Evolutionary conservation across 2,797 vertebrate species (phyloP), one percentile per base, ranked within the genome.

Genomic region (Oreonectes daqikongensis): DNA sequence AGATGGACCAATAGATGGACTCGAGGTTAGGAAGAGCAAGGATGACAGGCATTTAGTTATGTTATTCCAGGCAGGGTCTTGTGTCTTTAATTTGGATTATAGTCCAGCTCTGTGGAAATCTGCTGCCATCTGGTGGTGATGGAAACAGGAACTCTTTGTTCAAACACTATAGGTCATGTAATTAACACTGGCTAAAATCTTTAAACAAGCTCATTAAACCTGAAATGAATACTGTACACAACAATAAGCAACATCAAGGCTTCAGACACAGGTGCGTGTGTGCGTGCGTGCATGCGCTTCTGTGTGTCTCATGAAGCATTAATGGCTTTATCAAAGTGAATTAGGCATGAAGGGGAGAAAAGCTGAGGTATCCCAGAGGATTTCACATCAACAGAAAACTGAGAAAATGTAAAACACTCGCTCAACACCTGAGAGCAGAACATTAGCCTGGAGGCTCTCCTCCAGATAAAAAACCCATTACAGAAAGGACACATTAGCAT

Each of bases 401-500:
- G 42, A 60, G 59, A 75, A 77, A 48, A 72, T 81, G 46, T 50
- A 77, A 77, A 77, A 77, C 30, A 32, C 26, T 20, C 24, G 2
- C 53, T 42, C 74, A 72, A 63, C 79, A 80, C 79, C 79, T 81
- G 75, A 81, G 74, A 74, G 65, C 40, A 67, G 48, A 64, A 70
- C 46, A 78, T 65, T 48, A 65, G 48, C 48, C 65, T 57, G 40
- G 70, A 81, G 61, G 69, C 67, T 61, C 50, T 66, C 18, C 64
- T 55, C 63, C 40, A 69, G 77, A 75, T 78, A 70, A 32, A 72
- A 20, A 75, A 22, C 28, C 40, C 38, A 77, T 77, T 68, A 72
- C 40, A 77, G 72, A 79, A 82, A 71, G 44, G 55, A 67, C 35
- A 81, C 42, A 82, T 79, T 75, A 79, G 44, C 72, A 68, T 75